Percentiles rank a stretch among this genome's conserved stretches.
Conservation (phyloP, 1,140 invertebrate genomes). For the Megalopta genalis region DNA sequence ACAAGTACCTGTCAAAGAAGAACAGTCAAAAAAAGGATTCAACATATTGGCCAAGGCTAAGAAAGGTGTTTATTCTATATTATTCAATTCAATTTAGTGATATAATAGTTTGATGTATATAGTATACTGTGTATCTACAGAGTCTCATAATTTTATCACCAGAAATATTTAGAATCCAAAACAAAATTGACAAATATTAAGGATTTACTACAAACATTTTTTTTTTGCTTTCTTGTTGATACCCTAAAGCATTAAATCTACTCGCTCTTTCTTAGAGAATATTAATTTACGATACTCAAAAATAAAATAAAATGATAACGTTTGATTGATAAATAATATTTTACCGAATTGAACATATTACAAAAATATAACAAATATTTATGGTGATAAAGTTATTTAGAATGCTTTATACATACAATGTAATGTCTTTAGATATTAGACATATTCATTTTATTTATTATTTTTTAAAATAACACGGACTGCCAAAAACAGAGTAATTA, state of each 20-base stretch:
- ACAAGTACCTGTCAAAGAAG: conserved; percentile 77
- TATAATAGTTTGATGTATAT: conserved; percentile 12
- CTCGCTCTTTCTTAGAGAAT: no score
- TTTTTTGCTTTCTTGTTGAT: no score
- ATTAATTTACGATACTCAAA: background rate
- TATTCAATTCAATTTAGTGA: conserved; percentile 19
- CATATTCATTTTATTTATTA: conserved; percentile 18
- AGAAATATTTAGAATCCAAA: conserved; percentile 10
- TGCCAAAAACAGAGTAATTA: conserved; percentile 61
- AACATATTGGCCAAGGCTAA: conserved; percentile 78
- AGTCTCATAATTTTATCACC: conserved; percentile 28
- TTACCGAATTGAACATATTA: background rate
- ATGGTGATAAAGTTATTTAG: conserved; percentile 7
- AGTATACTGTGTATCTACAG: conserved; percentile 24
- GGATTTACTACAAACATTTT: background rate
- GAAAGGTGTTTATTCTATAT: conserved; percentile 74
- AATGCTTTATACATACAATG: background rate
- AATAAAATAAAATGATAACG: conserved; percentile 2
- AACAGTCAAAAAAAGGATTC: conserved; percentile 77
- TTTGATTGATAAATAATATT: conserved; percentile 10
- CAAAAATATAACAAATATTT: conserved; percentile 23
- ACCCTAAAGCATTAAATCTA: no score
- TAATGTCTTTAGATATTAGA: conserved; percentile 1
- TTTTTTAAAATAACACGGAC: conserved; percentile 39
- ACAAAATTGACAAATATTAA: background rate